Percentiles rank a stretch among this genome's conserved stretches.
phyloP scores from a whole-genome alignment of 2,888 invertebrate species.

The Dione juno region DNA sequence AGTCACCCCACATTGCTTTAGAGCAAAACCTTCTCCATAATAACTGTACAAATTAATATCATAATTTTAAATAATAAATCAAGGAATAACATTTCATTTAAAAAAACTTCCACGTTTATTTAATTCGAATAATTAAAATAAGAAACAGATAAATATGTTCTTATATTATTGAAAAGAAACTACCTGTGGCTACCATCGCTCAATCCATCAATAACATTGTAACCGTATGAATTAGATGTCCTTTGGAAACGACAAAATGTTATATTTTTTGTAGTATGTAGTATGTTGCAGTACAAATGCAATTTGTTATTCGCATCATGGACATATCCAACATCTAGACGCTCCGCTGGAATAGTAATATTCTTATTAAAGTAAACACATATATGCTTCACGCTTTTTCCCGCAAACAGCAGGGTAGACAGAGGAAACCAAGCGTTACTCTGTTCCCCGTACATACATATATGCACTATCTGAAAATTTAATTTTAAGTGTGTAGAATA shows the following conservation, averaged over 20 bases:
- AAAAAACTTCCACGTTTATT: background rate
- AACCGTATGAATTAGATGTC: slow-evolving; percentile 63
- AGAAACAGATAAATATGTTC: too few relatives aligned
- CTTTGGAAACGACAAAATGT: slow-evolving; percentile 80
- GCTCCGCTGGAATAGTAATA: slow-evolving; percentile 65
- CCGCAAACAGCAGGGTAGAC: too few relatives aligned
- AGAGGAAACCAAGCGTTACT: too few relatives aligned
- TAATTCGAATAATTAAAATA: too few relatives aligned
- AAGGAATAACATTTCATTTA: background rate
- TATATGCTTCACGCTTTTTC: too few relatives aligned
- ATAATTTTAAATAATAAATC: background rate
- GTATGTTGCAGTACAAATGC: slow-evolving; percentile 75
- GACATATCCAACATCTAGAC: slow-evolving; percentile 71
- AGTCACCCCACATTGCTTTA: slow-evolving; percentile 76
- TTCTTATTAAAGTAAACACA: background rate
- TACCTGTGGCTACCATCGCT: slow-evolving; percentile 75
- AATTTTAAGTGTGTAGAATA: too few relatives aligned
- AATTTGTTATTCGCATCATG: slow-evolving; percentile 59
- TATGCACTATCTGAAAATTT: too few relatives aligned
- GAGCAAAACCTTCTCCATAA: slow-evolving; percentile 73
- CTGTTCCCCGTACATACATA: too few relatives aligned
- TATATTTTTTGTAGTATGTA: slow-evolving; percentile 67
- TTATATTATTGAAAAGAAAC: background rate
- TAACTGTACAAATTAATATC: slow-evolving; percentile 60
- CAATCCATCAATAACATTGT: slow-evolving; percentile 73